These are phyloP conservation scores for Rhea americana DNA, from an alignment of 2,113 vertebrate genomes.

Conservation along the genomic window DNA sequence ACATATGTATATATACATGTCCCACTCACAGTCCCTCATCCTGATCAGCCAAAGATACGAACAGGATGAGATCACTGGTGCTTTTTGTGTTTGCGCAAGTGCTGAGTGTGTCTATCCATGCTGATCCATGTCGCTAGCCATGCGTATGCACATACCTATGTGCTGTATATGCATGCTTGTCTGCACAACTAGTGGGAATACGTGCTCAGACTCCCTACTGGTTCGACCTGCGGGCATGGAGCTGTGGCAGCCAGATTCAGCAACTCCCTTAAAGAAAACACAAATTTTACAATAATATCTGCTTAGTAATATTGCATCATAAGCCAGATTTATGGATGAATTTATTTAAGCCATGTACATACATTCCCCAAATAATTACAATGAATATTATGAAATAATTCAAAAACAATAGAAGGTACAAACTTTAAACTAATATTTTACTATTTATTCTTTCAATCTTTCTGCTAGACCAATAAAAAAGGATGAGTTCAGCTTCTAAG, in stretches of 20 bases:
- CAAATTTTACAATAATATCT: not conserved
- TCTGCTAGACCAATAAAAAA: not conserved
- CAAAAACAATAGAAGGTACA: not conserved
- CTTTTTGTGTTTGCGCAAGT: not conserved
- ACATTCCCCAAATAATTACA: not conserved
- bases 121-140: not conserved
- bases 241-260: not conserved
- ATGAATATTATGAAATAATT: not conserved
- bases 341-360: not conserved
- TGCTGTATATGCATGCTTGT: not conserved
- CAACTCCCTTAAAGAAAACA: not conserved
- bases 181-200: not conserved
- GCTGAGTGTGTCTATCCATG: not conserved
- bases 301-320: not conserved
- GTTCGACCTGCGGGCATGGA: not conserved
- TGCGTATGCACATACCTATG: accelerated
- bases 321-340: not conserved
- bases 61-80: not conserved
- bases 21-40: not conserved
- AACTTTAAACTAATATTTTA: not conserved
- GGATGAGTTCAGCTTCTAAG: not conserved
- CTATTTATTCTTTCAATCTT: not conserved
- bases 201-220: not conserved
- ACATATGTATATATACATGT: not conserved
- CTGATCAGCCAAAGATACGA: not conserved